A percentile compares a stretch with the other conserved stretches of the same genome.
Conservation (phyloP, 2,888 invertebrate genomes). For the Trypoxylon attenuatum region DNA sequence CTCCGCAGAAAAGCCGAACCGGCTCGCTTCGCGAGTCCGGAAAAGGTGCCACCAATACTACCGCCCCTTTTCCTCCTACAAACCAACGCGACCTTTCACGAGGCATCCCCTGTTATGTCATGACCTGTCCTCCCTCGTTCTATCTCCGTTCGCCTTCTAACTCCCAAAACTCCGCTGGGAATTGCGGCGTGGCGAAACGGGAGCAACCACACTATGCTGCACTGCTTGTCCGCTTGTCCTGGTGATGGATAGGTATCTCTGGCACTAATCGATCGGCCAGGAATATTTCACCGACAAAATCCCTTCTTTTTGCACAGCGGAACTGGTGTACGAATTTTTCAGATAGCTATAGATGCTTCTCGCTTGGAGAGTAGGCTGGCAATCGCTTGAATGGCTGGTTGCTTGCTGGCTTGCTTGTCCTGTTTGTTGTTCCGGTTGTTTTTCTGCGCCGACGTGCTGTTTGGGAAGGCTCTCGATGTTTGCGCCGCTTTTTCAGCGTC, state of each 20-base stretch:
- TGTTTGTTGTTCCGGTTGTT: no score
- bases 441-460: no score
- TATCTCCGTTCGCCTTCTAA: not conserved
- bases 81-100: conserved; percentile 38
- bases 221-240: conserved; percentile 22
- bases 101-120: conserved; percentile 62
- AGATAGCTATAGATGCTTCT: no score
- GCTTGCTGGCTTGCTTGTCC: no score
- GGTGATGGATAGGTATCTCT: conserved; percentile 50
- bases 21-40: conserved; percentile 50
- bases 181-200: not conserved
- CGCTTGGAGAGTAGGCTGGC: no score
- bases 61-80: conserved; percentile 31
- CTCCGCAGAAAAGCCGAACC: conserved; percentile 54
- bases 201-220: conserved; percentile 15
- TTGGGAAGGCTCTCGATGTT: no score
- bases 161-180: not conserved
- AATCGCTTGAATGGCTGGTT: no score
- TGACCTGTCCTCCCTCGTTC: conserved; percentile 40
- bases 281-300: conserved; percentile 1
- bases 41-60: conserved; percentile 61
- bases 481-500: no score
- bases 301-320: no score
- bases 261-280: conserved; percentile 43
- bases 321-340: no score